phyloP scores from a whole-genome alignment of 2,888 invertebrate genomes.

The Zeuzera pyrina region DNA sequence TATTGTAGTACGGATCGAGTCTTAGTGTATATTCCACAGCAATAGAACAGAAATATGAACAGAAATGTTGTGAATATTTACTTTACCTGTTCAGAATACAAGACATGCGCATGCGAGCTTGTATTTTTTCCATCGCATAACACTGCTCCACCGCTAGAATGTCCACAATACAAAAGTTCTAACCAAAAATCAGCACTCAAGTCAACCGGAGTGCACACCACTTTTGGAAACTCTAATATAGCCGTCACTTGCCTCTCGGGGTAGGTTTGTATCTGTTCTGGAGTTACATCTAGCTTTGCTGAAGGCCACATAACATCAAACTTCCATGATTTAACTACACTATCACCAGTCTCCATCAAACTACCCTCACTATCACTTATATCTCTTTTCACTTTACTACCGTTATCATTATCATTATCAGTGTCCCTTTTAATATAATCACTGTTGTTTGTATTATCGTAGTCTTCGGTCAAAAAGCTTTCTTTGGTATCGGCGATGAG shows the following conservation, averaged over 20 bases:
- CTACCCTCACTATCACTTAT: constrained; percentile 33
- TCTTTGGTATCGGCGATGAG: constrained; percentile 45
- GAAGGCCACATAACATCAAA: constrained; percentile 89
- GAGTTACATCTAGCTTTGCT: constrained; percentile 80
- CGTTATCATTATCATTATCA: constrained; percentile 2
- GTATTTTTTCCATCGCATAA: constrained; percentile 77
- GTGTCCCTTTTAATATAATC: constrained; percentile 1
- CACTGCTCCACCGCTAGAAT: constrained; percentile 75
- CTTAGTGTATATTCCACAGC: neutral
- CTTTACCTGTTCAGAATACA: constrained; percentile 84
- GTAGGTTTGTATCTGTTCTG: constrained; percentile 85
- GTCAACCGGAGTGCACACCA: constrained; percentile 77
- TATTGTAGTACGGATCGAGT: neutral
- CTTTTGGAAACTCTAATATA: constrained; percentile 81
- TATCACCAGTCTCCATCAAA: constrained; percentile 53
- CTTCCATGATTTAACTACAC: constrained; percentile 65
- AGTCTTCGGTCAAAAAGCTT: constrained; percentile 37
- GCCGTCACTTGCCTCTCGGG: constrained; percentile 83
- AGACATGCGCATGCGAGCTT: constrained; percentile 71
- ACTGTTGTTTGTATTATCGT: constrained; percentile 22
- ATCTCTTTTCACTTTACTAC: constrained; percentile 39
- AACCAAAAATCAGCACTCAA: constrained; percentile 81
- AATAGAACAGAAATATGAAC: neutral
- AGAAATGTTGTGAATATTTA: constrained; percentile 29
- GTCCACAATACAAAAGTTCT: constrained; percentile 86